Evolutionary conservation across 2,113 vertebrate genomes (phyloP), one percentile per base, ranked within the genome.

Genomic region (Myxocyprinus asiaticus): DNA sequence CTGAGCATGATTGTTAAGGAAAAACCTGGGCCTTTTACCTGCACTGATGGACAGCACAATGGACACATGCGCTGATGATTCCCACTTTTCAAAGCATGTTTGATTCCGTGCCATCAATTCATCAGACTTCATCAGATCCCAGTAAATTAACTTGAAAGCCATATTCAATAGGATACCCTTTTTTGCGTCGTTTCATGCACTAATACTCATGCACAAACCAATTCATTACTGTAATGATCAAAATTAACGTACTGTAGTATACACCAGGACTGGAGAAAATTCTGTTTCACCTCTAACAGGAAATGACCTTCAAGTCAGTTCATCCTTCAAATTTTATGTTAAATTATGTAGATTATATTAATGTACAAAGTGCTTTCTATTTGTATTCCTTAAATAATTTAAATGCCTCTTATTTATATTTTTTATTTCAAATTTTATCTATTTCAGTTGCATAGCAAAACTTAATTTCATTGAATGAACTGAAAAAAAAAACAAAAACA

Each of bases 1-100:
- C 93, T 4, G 90, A 92, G 44, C 81, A 91, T 0, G 79, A 85
- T 70, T 93, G 91, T 86, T 92, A 53, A 88, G 67, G 6, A 2
- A 56, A 61, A 59, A 59, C 55, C 45, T 22, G n/a, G 1, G 5
- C 9, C 4, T 6, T 45, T 63, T 3, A 66, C 42, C 4, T 47
- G 67, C 62, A 76, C 17, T 17, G 67, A 62, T 78, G 66, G 71
- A 80, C 72, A 56, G 72, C 61, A 48, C 45, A 58, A 8, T n/a
- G 43, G 65, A 67, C 71, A 53, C 59, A 55, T 4, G 6, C 1
- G 4, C 55, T n/a, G 6, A 6, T 63, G 48, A 11, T 55, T 55
- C 17, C 33, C 42, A 42, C n/a, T 50, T 61, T 5, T 62, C 66
- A 78, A 68, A 51, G 7, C 22, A 71, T 33, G 42, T 72, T 59